Conservation (phyloP, 2,888 invertebrate genomes). For the Eristalis arbustorum region DNA sequence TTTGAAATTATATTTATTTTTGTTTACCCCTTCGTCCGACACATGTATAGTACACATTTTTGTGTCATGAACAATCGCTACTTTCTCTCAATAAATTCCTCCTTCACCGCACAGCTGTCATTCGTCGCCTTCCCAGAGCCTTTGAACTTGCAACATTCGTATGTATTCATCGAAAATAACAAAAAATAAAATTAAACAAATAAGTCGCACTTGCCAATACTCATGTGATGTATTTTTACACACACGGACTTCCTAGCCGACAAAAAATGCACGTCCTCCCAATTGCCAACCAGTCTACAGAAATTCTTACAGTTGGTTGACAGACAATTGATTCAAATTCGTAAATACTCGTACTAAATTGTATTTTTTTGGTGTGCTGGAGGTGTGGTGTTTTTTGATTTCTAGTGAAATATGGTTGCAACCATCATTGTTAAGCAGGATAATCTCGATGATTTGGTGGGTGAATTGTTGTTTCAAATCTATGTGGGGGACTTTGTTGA, state of each 20-base stretch:
- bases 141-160: conserved; percentile 33
- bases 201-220: conserved; percentile 57
- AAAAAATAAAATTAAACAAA: conserved; percentile 21
- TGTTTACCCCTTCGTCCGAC: not conserved
- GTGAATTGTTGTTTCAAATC: conserved; percentile 74
- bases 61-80: not conserved
- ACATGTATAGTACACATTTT: not conserved
- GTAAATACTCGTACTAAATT: not conserved
- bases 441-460: conserved; percentile 75
- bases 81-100: not conserved
- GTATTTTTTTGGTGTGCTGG: not conserved
- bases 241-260: conserved; percentile 17
- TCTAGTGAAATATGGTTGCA: conserved; percentile 38
- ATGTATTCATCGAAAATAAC: not conserved
- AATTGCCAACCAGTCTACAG: conserved; percentile 55
- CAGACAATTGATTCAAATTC: conserved; percentile 23
- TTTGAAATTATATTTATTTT: not conserved
- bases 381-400: not conserved
- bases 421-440: conserved; percentile 26
- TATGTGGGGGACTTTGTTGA: conserved; percentile 77
- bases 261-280: conserved; percentile 21
- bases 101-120: conserved; percentile 34
- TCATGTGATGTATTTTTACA: conserved; percentile 64
- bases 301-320: conserved; percentile 34
- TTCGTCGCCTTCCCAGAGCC: conserved; percentile 29